Evolutionary conservation across 2,888 invertebrate genomes (phyloP), one percentile per base, ranked within the genome.

Genomic region (Drosophila glabriapex): DNA sequence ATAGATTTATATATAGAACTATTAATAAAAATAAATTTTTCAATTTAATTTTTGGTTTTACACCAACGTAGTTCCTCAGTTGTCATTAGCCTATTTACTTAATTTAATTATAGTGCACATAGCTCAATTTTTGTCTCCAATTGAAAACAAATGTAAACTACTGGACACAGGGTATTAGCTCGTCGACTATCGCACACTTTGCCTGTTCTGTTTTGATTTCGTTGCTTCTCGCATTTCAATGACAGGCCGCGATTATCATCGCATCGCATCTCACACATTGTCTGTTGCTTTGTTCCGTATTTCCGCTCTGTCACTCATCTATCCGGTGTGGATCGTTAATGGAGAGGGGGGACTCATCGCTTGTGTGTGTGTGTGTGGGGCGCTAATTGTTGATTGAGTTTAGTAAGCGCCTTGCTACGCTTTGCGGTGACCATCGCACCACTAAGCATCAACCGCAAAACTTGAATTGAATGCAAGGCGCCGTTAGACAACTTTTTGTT

Each of bases 171-270:
- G 46, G 54, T 68, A 49, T 39, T 25, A 49, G 46, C 16, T 14
- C 14, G 14, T 41, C 46, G 25, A 28, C 16, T 22, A 25, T n/a
- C 3, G 41, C 35, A 31, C 31, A 43, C 19, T 58, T 58, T 22
- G 22, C 29, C 60, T 53, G 66, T 85, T 86, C 74, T 85, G 86
- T 79, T 89, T 79, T 86, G 75, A 84, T 89, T 86, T 73, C 25
- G 46, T 25, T 28, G 64, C 68, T 64, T 59, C 81, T 89, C 86
- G 59, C 65, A 80, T 85, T 83, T 79, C 76, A 85, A 68, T 72
- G 65, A 59, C 72, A 58, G 53, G 37, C 37, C 55, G 35, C 67
- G 52, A 66, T 72, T 62, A 65, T 79, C 85, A 75, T 67, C 80
- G 64, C 81, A 61, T 72, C 80, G 66, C 81, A 61, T 71, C 80